Base-by-base conservation (phyloP, 1,140 invertebrate genomes). In the Sitodiplosis mosellana region DNA sequence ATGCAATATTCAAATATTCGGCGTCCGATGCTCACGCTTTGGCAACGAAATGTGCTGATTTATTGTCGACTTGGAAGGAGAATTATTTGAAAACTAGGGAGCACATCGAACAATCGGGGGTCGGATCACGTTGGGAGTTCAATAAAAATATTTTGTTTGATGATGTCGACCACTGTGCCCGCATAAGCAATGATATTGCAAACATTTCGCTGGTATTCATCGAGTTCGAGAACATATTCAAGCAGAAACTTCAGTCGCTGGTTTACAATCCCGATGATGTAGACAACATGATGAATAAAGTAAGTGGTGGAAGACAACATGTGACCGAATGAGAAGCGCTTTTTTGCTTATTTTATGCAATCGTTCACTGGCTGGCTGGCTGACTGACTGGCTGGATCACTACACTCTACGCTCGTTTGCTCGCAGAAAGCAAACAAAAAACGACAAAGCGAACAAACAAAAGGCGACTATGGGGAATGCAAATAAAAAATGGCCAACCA, bases 161-260 rank as follows among this genome's bases (percentile, higher is more conserved):
- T 8, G 72, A 77, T 44, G 87, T 86, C 0, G 85, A 92, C 57
- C 88, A 92, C 56, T 81, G 89, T 52, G 75, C 75, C 12, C 68
- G 67, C 11, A 83, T 92, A n/a, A 83, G 82, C 52, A 66, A 74
- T 19, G 80, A 91, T 60, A 68, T 92, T 17, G 69, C 78, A 34
- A 72, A 81, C 54, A 74, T 90, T 47, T 76, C 80, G 11, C 71
- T 80, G 74, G 75, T 84, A 0, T 68, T 90, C 0, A 75, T 83
- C 56, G 83, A 92, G 58, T 91, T 91, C 57, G 79, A 87, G 58
- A 88, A 89, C 51, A 83, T 92, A 43, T 91, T 94, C 59, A 84
- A 87, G 0, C 69, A 78, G 4, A 82, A 91, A 56, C 64, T 94
- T 1, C 87, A 88, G 57, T 78, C 83, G 0, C 81, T 91, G 11